Conservation (phyloP, 2,888 invertebrate species). For the Pycnomerus fuliginosus region DNA sequence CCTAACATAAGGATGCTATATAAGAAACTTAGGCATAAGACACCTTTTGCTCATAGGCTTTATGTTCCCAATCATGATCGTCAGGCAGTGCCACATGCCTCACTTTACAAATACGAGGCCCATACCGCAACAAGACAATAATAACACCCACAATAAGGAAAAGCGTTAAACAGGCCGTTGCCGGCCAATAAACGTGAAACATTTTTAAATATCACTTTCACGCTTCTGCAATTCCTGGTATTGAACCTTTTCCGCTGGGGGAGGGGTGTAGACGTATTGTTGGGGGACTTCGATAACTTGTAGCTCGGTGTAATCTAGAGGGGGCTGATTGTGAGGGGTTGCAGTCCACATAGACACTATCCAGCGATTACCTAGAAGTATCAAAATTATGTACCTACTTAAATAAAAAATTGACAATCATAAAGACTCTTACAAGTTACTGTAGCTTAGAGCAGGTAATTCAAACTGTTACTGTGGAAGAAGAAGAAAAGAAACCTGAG, state of each 20-base stretch:
- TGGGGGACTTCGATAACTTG: slow-evolving; percentile 54
- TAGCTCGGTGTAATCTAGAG: slow-evolving; percentile 76
- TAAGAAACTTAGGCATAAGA: no score
- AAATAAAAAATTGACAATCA: no score
- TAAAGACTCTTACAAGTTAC: slow-evolving; percentile 41
- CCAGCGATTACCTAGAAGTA: slow-evolving; percentile 74
- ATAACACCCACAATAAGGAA: slow-evolving; percentile 72
- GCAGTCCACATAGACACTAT: slow-evolving; percentile 81
- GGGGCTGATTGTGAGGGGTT: slow-evolving; percentile 79
- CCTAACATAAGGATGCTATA: no score
- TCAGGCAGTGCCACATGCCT: slow-evolving; percentile 68
- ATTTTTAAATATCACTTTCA: slow-evolving; percentile 73
- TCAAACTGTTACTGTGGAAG: slow-evolving; percentile 53
- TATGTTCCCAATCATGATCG: slow-evolving; percentile 67
- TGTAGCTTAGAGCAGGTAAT: slow-evolving; percentile 40
- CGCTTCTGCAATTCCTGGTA: slow-evolving; percentile 60
- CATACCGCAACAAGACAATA: slow-evolving; percentile 72
- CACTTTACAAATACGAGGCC: slow-evolving; percentile 68
- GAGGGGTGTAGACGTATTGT: slow-evolving; percentile 46
- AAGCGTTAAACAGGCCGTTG: slow-evolving; percentile 69
- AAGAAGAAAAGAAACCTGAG: slow-evolving; percentile 50
- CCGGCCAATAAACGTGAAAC: slow-evolving; percentile 77
- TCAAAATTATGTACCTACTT: no score
- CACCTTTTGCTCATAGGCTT: slow-evolving; percentile 65
- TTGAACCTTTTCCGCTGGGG: slow-evolving; percentile 49